phyloP scores from a whole-genome alignment of 2,888 invertebrate genomes.

The Tenthredo notha region DNA sequence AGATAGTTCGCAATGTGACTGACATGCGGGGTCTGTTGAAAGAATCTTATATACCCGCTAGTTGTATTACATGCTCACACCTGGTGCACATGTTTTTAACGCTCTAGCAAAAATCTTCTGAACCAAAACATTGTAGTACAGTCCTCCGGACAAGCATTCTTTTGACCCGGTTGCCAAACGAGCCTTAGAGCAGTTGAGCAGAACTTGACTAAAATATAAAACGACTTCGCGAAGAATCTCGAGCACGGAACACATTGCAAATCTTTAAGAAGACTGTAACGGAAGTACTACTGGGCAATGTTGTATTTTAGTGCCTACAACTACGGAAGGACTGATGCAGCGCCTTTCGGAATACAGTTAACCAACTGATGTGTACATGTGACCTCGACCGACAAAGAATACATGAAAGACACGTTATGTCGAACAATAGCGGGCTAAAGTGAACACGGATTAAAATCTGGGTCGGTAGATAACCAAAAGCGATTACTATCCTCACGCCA shows the following conservation, averaged over 20 bases:
- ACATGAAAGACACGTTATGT: neutral
- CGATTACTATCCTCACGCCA: neutral
- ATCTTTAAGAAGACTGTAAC: constrained; percentile 39
- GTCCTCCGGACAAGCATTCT: constrained; percentile 73
- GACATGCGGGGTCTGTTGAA: constrained; percentile 35
- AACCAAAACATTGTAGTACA: constrained; percentile 75
- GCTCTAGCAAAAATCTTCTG: constrained; percentile 68
- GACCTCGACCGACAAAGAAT: constrained; percentile 49
- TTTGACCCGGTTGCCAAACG: constrained; percentile 76
- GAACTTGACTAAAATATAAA: constrained; percentile 10
- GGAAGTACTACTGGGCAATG: constrained; percentile 44
- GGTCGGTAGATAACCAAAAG: neutral
- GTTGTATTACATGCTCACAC: constrained; percentile 56
- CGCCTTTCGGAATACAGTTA: constrained; percentile 48
- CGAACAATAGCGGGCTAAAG: neutral
- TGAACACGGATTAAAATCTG: neutral
- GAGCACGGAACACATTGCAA: constrained; percentile 24
- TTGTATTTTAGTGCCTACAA: constrained; percentile 41
- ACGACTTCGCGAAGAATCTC: neutral
- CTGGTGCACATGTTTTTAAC: constrained; percentile 76
- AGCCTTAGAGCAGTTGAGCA: constrained; percentile 67
- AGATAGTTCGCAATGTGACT: constrained; percentile 27
- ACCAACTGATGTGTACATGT: constrained; percentile 9
- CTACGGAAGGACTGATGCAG: constrained; percentile 31
- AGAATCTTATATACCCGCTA: constrained; percentile 43